Conservation (phyloP, 2,797 vertebrate genomes). For the Petrocephalus schoutedeni region DNA sequence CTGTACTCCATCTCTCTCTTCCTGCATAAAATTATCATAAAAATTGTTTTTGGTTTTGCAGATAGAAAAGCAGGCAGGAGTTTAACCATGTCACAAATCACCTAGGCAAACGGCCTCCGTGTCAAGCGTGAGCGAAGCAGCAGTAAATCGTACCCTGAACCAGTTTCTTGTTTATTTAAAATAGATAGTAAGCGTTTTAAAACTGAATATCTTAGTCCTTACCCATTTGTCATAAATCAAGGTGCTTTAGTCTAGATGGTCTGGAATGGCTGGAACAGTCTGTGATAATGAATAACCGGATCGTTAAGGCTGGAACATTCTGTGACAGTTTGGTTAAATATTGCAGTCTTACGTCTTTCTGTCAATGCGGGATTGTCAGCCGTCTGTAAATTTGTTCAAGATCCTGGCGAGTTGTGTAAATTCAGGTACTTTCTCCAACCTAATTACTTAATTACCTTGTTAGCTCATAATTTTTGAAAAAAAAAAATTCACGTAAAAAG, state of each 20-base stretch:
- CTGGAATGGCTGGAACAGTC: background rate
- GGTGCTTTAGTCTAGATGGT: background rate
- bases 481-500: background rate
- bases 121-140: background rate
- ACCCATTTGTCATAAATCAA: background rate
- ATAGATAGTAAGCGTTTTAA: slow-evolving; percentile 4
- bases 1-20: background rate
- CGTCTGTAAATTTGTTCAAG: background rate
- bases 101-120: background rate
- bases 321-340: slow-evolving; percentile 1
- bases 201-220: background rate
- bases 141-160: background rate
- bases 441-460: slow-evolving; percentile 12
- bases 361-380: background rate
- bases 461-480: background rate
- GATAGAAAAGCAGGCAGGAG: background rate
- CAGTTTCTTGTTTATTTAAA: background rate
- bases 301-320: background rate
- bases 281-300: background rate
- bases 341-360: background rate
- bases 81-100: background rate
- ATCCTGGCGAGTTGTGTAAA: background rate
- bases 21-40: background rate
- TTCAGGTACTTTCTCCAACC: background rate
- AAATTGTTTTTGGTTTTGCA: slow-evolving; percentile 6